phyloP scores from a whole-genome alignment of 2,113 vertebrate genomes.

The Athene noctua region DNA sequence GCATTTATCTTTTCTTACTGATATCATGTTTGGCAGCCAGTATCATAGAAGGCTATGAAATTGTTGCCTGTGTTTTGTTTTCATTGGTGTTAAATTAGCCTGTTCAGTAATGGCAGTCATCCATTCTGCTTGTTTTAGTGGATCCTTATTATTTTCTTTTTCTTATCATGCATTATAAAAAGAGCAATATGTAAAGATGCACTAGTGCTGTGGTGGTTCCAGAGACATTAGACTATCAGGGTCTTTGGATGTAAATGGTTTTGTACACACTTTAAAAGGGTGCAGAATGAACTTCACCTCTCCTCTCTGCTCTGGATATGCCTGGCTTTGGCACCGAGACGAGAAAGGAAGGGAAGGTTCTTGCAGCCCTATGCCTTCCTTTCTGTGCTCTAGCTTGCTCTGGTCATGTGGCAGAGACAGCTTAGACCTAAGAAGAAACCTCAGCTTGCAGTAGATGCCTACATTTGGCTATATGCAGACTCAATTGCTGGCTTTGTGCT shows the following conservation, averaged over 20 bases:
- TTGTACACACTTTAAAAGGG: background rate
- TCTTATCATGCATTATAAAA: background rate
- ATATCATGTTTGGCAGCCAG: slow-evolving; percentile 15
- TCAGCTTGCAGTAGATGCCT: background rate
- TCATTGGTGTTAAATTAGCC: slow-evolving; percentile 18
- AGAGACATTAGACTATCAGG: background rate
- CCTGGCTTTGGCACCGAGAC: background rate
- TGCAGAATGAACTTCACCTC: background rate
- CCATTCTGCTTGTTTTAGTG: background rate
- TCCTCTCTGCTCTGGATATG: background rate
- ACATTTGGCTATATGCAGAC: background rate
- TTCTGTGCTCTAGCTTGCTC: background rate
- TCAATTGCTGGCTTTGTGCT: background rate
- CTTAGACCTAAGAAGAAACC: background rate
- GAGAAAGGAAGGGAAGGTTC: background rate
- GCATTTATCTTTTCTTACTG: slow-evolving; percentile 44
- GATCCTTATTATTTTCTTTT: background rate
- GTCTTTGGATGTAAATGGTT: background rate
- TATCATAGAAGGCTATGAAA: slow-evolving; percentile 2
- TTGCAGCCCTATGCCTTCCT: background rate
- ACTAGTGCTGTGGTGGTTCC: background rate
- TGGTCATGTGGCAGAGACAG: background rate
- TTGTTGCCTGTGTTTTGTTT: slow-evolving; percentile 40
- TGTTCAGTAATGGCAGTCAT: background rate
- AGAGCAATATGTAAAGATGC: background rate